Evolutionary conservation across 2,888 invertebrate species (phyloP), one percentile per base, ranked within the genome.

Genomic region (Seladonia tumulorum): DNA sequence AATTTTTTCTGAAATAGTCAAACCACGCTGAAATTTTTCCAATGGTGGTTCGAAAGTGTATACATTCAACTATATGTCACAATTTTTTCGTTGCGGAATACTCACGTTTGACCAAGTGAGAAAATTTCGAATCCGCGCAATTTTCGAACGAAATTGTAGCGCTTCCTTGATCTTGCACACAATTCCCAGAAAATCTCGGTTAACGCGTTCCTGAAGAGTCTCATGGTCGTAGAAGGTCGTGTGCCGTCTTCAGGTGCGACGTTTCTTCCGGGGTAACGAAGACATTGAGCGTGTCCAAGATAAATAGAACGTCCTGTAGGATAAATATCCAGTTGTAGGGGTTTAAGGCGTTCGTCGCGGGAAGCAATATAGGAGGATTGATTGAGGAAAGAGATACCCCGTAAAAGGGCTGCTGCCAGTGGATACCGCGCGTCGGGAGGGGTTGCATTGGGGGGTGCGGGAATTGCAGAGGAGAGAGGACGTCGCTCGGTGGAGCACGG

Each of bases 401-500:
- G 66, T 7, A 29, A 22, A 22, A 45, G 18, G 47, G 22, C 39
- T 8, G 25, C 18, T 16, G 5, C 14, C 39, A 45, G 42, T 18
- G 45, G 29, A 47, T 22, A 29, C 53, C 53, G 22, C 71, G 68
- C 57, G 53, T 70, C 74, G 29, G n/a, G 29, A 16, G 16, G 29
- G 35, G 7, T 25, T 16, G 12, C 39, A 5, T 35, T 35, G 35
- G 42, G 79, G 22, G 68, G 29, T 16, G 39, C 29, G 39, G 39
- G 22, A 35, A 68, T 22, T 57, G 12, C 68, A 18, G 3, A 60
- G 42, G 79, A 74, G 71, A 60, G 86, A 63, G 90, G 86, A 90
- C 80, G 89, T 83, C 87, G 82, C 82, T 68, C 79, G 74, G 68
- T 74, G 66, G 85, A 73, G 86, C 79, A 79, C 79, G 87, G 73